Conservation (phyloP, 1,140 invertebrate genomes). For the Neodiprion lecontei region DNA sequence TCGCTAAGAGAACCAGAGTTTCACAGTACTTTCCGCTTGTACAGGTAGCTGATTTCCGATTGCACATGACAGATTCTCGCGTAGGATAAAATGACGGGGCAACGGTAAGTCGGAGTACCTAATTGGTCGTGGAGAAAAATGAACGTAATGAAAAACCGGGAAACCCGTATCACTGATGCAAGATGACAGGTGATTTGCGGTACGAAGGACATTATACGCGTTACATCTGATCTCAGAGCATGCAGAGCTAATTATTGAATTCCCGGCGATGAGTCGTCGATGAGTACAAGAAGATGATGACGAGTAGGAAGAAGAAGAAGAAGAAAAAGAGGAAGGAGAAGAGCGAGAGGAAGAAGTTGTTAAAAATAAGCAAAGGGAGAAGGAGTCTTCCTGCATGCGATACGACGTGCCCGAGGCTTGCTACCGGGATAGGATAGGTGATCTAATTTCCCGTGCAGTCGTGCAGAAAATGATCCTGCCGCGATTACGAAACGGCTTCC, state of each 20-base stretch:
- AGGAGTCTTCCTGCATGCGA: constrained; percentile 54
- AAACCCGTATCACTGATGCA: too few species aligned
- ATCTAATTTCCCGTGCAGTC: constrained; percentile 63
- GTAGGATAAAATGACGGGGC: too few species aligned
- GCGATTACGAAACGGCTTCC: constrained; percentile 62
- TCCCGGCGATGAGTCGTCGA: constrained; percentile 47
- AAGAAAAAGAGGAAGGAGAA: neutral
- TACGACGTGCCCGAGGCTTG: constrained; percentile 30
- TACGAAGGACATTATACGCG: neutral
- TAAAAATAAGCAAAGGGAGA: neutral
- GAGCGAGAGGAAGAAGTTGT: neutral
- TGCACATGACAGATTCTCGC: too few species aligned
- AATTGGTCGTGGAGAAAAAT: too few species aligned
- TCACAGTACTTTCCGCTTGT: too few species aligned
- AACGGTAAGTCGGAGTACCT: too few species aligned
- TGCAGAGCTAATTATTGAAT: constrained; percentile 55
- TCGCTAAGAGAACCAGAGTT: too few species aligned
- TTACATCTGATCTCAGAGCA: neutral
- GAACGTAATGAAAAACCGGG: too few species aligned
- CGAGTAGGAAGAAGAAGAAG: constrained; percentile 17
- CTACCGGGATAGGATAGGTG: constrained; percentile 59
- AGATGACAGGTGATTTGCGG: neutral
- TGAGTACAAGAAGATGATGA: constrained; percentile 31
- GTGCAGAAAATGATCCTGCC: constrained; percentile 62
- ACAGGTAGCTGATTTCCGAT: too few species aligned